phyloP scores from a whole-genome alignment of 2,113 vertebrate species.

The Pangasianodon hypophthalmus region DNA sequence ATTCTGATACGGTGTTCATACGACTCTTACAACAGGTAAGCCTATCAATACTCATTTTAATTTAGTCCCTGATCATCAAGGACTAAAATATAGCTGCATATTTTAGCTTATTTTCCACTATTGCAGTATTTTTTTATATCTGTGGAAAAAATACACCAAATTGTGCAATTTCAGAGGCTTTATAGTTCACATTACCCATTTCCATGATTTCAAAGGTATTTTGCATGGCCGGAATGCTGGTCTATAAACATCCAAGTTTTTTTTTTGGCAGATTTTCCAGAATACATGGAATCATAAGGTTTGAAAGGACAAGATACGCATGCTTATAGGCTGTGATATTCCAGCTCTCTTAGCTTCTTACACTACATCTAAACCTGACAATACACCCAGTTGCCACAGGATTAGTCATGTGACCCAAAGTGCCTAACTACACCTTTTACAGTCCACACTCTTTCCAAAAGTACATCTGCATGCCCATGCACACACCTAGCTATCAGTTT shows the following conservation, averaged over 20 bases:
- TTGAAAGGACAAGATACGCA: neutral
- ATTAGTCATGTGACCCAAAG: neutral
- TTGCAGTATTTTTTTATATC: neutral
- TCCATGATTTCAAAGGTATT: neutral
- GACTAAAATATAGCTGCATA: neutral
- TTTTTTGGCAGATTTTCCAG: neutral
- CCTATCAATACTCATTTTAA: neutral
- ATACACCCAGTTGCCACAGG: neutral
- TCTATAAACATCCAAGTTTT: neutral
- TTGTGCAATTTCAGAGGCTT: neutral
- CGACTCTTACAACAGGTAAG: neutral
- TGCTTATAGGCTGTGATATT: neutral
- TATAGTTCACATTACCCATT: neutral
- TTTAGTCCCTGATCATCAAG: neutral
- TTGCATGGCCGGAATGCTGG: neutral
- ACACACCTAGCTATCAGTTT: neutral
- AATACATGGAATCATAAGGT: neutral
- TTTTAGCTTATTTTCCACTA: neutral
- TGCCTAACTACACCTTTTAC: neutral
- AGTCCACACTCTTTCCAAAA: neutral
- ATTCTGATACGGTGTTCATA: neutral
- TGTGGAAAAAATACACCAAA: neutral
- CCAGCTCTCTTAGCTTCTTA: neutral
- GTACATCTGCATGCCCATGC: neutral
- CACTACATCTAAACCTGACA: neutral